Evolutionary conservation across 2,888 invertebrate species (phyloP).

Genomic region (Ennomos erosarius): DNA sequence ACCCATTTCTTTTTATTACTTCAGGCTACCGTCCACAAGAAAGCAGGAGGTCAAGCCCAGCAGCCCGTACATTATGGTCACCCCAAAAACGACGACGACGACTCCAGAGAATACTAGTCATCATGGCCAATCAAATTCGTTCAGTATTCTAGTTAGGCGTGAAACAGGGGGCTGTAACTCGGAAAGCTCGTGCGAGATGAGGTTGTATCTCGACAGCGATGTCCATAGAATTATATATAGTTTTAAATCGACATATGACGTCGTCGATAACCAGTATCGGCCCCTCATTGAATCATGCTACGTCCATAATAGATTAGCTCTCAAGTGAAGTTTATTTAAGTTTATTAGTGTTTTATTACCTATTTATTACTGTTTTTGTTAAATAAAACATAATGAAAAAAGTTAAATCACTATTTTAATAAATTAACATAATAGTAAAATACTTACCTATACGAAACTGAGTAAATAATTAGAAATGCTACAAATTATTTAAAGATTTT

Average conservation of each 20-base stretch:
- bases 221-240: no score
- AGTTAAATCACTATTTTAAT: conserved; percentile 14
- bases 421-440: conserved; percentile 42
- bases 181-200: no score
- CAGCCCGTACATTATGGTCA: conserved; percentile 68
- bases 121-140: neutral
- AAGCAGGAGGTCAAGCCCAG: conserved; percentile 63
- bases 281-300: no score
- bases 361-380: conserved; percentile 59
- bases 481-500: conserved; percentile 38
- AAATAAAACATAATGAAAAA: conserved; percentile 35
- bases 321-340: neutral
- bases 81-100: conserved; percentile 63
- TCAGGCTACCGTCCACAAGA: conserved; percentile 79
- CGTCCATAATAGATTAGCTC: no score
- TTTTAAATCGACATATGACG: no score
- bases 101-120: conserved; percentile 73
- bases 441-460: no score
- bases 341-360: conserved; percentile 46
- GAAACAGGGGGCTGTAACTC: no score
- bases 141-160: no score
- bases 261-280: no score
- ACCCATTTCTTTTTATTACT: conserved; percentile 31
- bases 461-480: no score
- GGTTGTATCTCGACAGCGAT: no score